A percentile compares a stretch with the other conserved stretches of the same genome.
Conservation (phyloP, 2,888 invertebrate species). For the Myopa tessellatipennis region DNA sequence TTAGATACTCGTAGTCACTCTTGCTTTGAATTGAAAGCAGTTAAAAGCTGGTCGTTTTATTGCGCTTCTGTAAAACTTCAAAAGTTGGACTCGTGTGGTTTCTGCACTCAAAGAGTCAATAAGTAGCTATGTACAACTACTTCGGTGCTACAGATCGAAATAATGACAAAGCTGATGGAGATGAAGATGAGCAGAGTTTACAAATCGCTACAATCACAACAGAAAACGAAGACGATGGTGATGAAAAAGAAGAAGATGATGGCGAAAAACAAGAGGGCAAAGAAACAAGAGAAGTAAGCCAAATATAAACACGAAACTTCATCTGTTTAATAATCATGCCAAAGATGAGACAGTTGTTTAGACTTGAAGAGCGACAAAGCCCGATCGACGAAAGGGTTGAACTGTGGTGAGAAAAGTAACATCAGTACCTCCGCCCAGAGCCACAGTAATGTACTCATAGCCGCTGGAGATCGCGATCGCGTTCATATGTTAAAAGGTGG, state of each 20-base stretch:
- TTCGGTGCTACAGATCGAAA: neutral
- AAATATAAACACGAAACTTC: neutral
- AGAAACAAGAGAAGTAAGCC: neutral
- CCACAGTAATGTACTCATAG: neutral
- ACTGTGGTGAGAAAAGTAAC: neutral
- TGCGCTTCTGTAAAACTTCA: neutral
- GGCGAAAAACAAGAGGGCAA: neutral
- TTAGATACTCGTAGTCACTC: no score
- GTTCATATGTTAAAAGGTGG: conserved; percentile 23
- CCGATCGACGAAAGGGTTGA: neutral
- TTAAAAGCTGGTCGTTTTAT: neutral
- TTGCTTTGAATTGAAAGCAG: neutral
- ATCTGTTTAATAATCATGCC: conserved; percentile 7
- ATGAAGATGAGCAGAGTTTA: conserved; percentile 5
- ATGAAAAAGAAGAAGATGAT: neutral
- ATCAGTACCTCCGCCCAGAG: no score
- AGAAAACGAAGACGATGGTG: neutral
- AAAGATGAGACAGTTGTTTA: neutral
- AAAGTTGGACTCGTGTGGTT: neutral
- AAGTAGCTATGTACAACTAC: no score
- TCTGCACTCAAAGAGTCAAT: no score
- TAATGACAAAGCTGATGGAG: conserved; percentile 1
- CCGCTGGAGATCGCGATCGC: neutral
- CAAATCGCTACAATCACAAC: neutral
- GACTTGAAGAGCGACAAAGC: neutral